Evolutionary conservation across 2,797 vertebrate species (phyloP), one percentile per base, ranked within the genome.

Genomic region (Pangasius mekongensis): DNA sequence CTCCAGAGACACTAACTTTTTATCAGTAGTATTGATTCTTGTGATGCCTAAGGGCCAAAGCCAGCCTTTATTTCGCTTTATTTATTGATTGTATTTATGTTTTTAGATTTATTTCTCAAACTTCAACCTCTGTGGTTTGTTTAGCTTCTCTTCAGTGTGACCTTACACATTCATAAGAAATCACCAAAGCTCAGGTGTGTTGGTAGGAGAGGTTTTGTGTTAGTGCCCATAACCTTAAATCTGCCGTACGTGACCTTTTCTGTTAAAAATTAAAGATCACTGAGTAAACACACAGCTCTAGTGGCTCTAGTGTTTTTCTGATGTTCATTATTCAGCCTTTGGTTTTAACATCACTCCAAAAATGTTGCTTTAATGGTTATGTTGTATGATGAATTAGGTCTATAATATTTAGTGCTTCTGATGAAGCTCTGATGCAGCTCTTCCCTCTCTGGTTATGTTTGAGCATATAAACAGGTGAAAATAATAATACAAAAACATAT

Each of bases 21-120:
- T 85, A 85, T 85, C 22, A 2, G 30, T 58, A 39, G 86, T 93
- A 93, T 94, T 92, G 93, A 93, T 94, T 90, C 89, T 80, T 71
- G 86, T 92, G 92, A 93, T 93, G 91, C 92, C 86, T 1, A 86
- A 92, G 91, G 91, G 89, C 91, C 86, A 87, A 78, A 90, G 84
- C 86, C 89, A 90, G 74, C 83, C 93, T 92, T 90, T 87, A 90
- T 91, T 92, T 91, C 91, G 92, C 90, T 94, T 93, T 93, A 92
- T 92, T 89, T 92, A 73, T 73, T 58, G 66, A 85, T 74, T 85
- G 58, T 74, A 85, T 85, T 85, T 18, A 36, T 58, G 33, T 60
- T 73, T 60, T 5, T 7, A 74, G 52, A 73, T 74, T 43, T 85
- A 74, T 56, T 64, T 60, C 13, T 74, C 18, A 74, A 73, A 73